Evolutionary conservation across 2,888 invertebrate species (phyloP).

Genomic region (Poecilus cupreus): DNA sequence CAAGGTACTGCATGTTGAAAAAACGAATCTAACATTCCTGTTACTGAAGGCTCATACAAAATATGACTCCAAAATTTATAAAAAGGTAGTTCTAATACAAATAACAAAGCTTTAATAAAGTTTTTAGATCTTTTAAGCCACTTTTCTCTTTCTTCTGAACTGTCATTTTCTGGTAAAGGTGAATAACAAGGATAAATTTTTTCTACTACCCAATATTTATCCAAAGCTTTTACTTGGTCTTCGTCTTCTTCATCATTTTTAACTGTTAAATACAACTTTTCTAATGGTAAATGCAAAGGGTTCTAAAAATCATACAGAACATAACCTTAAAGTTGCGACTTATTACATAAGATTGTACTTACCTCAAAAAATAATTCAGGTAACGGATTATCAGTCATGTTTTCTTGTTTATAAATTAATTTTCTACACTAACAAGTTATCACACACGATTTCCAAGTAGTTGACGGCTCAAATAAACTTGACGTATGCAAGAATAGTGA

Average conservation of each 20-base stretch:
- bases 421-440: neutral
- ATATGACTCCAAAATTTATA: constrained; percentile 72
- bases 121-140: constrained; percentile 24
- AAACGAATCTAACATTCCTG: constrained; percentile 67
- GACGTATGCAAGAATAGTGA: constrained; percentile 23
- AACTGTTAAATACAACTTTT: constrained; percentile 70
- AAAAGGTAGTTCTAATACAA: constrained; percentile 62
- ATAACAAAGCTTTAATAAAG: constrained; percentile 23
- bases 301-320: constrained; percentile 72
- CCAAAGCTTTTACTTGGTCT: constrained; percentile 48
- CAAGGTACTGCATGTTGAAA: constrained; percentile 69
- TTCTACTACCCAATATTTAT: constrained; percentile 28
- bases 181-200: constrained; percentile 37
- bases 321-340: constrained; percentile 8
- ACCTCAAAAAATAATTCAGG: constrained; percentile 1
- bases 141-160: constrained; percentile 4
- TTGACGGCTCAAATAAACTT: neutral
- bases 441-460: neutral
- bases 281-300: constrained; percentile 76
- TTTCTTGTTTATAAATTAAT: constrained; percentile 3
- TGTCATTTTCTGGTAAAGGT: constrained; percentile 11
- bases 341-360: constrained; percentile 17
- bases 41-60: constrained; percentile 67
- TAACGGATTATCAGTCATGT: neutral
- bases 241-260: constrained; percentile 38